Evolutionary conservation across 2,797 vertebrate species (phyloP).

Genomic region (Pseudochaenichthys georgianus): DNA sequence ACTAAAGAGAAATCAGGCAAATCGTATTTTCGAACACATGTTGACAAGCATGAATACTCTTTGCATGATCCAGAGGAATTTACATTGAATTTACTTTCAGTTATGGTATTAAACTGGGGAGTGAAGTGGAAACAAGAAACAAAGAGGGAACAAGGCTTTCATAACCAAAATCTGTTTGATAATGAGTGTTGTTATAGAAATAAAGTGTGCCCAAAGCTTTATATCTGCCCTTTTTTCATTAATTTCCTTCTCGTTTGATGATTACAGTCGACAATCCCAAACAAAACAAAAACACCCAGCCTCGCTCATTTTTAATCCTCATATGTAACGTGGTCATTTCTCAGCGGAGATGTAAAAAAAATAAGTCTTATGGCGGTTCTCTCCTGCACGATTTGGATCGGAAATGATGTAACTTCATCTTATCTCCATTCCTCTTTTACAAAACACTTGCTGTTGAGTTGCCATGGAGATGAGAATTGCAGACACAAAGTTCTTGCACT

Average conservation of each 20-base stretch:
- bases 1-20: conserved; percentile 18
- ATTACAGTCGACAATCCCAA: conserved; percentile 23
- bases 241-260: conserved; percentile 55
- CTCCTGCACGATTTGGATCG: conserved; percentile 44
- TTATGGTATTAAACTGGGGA: conserved; percentile 30
- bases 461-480: conserved; percentile 60
- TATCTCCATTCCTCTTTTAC: conserved; percentile 53
- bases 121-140: conserved; percentile 32
- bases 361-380: conserved; percentile 46
- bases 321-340: conserved; percentile 53
- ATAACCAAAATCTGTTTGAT: conserved; percentile 37
- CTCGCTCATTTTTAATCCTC: conserved; percentile 44
- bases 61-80: conserved; percentile 11
- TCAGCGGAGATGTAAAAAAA: conserved; percentile 53
- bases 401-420: conserved; percentile 69
- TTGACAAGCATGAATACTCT: conserved; percentile 36
- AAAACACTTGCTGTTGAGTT: conserved; percentile 68
- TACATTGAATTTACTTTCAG: conserved; percentile 29
- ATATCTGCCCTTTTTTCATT: conserved; percentile 33
- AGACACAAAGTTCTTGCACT: conserved; percentile 58
- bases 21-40: conserved; percentile 24
- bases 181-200: conserved; percentile 48
- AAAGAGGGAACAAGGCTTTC: background rate
- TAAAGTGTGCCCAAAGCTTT: conserved; percentile 53
- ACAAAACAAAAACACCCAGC: background rate